Base-by-base conservation (phyloP, 2,888 invertebrate species). In the Dendrolimus pini region DNA sequence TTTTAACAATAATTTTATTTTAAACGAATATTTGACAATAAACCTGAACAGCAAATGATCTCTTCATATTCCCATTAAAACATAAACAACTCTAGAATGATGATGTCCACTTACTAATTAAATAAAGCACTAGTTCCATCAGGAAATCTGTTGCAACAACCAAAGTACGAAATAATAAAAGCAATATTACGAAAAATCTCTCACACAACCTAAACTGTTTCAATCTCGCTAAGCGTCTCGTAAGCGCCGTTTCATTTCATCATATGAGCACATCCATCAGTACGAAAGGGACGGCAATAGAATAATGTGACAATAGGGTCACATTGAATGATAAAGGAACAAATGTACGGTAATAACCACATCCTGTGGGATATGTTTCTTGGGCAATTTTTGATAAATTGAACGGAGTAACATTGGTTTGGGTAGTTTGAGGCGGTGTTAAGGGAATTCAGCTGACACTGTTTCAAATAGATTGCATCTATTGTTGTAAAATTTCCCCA, bases 321-420 rank as follows among this genome's bases (percentile, higher is more conserved):
- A 47, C 47, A 47, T 47, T 47, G 47, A 47, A 47, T 47, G 47
- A 47, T 47, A 47, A 47, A 47, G 47, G 47, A 47, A 47, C 47
- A 69, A 69, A 55, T 70, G 66, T 71, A 67, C 65, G 65, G 70
- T 76, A 83, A 83, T 82, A 68, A 70, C 60, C 70, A 68, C 76
- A 76, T 85, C 84, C 84, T 82, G 84, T 66, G 74, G 70, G 70
- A 66, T 61, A 59, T 55, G 62, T 55, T 54, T 30, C 54, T 54
- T 30, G 54, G 9, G 47, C 47, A 47, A 47, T 47, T 47, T 47
- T 47, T 47, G 47, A 47, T 47, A 47, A 47, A 47, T 47, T 47
- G 47, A 47, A 9, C 47, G 30, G 47, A 9, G 9, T 47, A 12
- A 47, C 9, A 47, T 47, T 47, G 47, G 47, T 47, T 47, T 47